phyloP scores from a whole-genome alignment of 2,888 invertebrate species.

The Drosophila paracracens region DNA sequence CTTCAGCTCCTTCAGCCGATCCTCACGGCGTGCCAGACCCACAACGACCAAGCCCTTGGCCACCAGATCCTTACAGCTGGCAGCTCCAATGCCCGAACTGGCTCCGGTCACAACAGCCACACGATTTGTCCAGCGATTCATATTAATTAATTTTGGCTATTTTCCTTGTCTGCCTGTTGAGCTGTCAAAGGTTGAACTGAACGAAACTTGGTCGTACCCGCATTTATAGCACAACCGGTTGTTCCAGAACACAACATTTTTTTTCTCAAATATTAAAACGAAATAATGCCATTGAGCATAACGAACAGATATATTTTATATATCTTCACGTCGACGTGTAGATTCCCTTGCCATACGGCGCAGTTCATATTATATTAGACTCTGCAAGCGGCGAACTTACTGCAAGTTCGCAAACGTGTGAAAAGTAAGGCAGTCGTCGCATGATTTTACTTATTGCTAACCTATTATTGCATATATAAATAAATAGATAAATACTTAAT shows the following conservation, averaged over 20 bases:
- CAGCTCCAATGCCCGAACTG: constrained; percentile 87
- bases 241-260: neutral
- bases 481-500: neutral
- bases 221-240: constrained; percentile 30
- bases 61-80: constrained; percentile 84
- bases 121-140: constrained; percentile 87
- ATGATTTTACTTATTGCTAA: neutral
- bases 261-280: too few species aligned
- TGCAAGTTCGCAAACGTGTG: neutral
- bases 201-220: neutral
- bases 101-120: constrained; percentile 88
- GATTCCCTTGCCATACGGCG: neutral
- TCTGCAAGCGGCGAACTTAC: neutral
- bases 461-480: neutral
- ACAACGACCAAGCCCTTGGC: constrained; percentile 86
- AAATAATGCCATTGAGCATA: neutral
- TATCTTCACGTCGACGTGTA: neutral
- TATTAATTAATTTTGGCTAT: constrained; percentile 38
- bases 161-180: neutral
- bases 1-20: constrained; percentile 82
- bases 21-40: constrained; percentile 86
- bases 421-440: too few species aligned
- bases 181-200: constrained; percentile 20
- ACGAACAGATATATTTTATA: neutral
- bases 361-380: neutral